Evolutionary conservation across 2,888 invertebrate species (phyloP), one percentile per base, ranked within the genome.

Genomic region (Strigamia crassipes): DNA sequence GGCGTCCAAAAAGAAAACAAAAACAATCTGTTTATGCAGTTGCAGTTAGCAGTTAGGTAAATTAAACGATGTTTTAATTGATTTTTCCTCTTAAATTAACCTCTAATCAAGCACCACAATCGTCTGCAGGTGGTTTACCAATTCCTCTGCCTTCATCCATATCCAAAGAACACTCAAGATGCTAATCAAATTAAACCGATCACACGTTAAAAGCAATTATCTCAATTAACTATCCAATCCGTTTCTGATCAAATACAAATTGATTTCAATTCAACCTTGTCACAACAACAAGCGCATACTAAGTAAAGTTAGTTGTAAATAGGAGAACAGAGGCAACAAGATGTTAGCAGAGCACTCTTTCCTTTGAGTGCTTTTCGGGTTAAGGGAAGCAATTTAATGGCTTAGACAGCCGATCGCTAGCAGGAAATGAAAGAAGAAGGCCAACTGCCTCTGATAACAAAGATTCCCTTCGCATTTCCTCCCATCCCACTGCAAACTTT

Each of bases 361-460:
- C 2, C 61, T 61, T 61, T 61, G 61, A 61, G 61, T 61, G 61
- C 61, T 61, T 61, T 61, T 61, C 61, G 61, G 61, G 61, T 61
- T 61, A 61, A 61, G 61, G 61, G 61, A 61, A 61, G 61, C 61
- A 18, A 61, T 61, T 61, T 61, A 61, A 61, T 61, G 61, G 61
- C 61, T 61, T 23, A 61, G 61, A 61, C 61, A 61, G 18, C 61
- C 61, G 61, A 61, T 61, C 61, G 61, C 61, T 61, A 10, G 61
- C 61, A 61, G 61, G 61, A 61, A 61, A 61, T 61, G 61, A 61
- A 61, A 61, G 61, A 21, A 61, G 61, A 18, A 46, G 61, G 61
- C 61, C 61, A 61, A 61, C 61, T 61, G 61, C 61, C 61, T 61
- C 61, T 61, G 61, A 61, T 61, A 61, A 61, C 61, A 61, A 61